Evolutionary conservation across 2,113 vertebrate genomes (phyloP), one percentile per base, ranked within the genome.

Genomic region (Plotosus lineatus): DNA sequence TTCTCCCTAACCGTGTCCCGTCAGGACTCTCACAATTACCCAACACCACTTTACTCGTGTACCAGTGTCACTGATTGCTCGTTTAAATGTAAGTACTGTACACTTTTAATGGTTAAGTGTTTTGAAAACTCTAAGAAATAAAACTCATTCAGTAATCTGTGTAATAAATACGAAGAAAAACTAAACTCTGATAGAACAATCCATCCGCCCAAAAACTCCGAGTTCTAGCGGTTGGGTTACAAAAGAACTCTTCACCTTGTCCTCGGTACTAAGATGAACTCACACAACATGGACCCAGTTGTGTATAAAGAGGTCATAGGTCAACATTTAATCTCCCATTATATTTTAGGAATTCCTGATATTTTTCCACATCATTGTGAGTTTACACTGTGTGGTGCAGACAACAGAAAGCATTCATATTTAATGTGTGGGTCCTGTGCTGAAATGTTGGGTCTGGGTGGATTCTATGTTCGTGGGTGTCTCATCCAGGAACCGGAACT

Each of bases 1-100:
- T 69, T 78, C 61, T 28, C 66, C 71, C 46, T 63, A 40, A 61
- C 76, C 40, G 38, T 38, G 1, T 75, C 68, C 63, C 76, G 56
- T 50, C 56, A 28, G 48, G 77, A 74, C 48, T 36, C 31, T 74
- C 33, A 68, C 17, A 68, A 12, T 11, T 2, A 44, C 26, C 23
- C 44, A 10, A 66, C 15, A n/a, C 50, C 33, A n/a, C 50, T n/a
- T 72, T 74, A 51, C 31, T 74, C 53, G 60, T 58, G 19, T 26
- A 33, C 48, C 44, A 36, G 1, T 28, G 21, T 73, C 21, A 73
- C 4, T 36, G 55, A 33, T 36, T 61, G 10, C 42, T 38, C 33
- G n/a, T 71, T 55, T 28, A 53, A 8, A 38, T 58, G 28, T 55
- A 48, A 55, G 42, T 46, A 60, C 2, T 42, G 42, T 46, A 60